Percentiles rank a stretch among this genome's conserved stretches.
Conservation (phyloP, 1,140 invertebrate species). For the Plectrocnemia conspersa region DNA sequence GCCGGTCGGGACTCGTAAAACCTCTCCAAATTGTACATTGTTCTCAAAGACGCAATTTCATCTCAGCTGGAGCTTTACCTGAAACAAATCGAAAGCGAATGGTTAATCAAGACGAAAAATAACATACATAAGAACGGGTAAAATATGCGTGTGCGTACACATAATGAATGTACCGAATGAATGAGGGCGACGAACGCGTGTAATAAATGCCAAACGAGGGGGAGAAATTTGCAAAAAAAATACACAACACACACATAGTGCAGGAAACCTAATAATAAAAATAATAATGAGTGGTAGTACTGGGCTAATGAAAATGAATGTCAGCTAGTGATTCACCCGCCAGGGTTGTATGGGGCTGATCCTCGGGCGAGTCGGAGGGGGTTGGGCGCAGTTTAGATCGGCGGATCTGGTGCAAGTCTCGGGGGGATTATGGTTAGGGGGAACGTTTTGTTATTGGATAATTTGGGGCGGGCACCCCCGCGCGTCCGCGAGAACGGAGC, state of each 20-base stretch:
- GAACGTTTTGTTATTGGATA: slow-evolving; percentile 11
- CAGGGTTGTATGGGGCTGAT: slow-evolving; percentile 2
- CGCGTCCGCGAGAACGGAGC: background rate
- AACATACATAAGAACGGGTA: background rate
- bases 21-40: too few species aligned
- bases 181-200: background rate
- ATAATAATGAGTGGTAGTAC: slow-evolving; percentile 23
- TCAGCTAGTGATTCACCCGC: slow-evolving; percentile 30
- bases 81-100: too few species aligned
- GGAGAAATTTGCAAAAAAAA: slow-evolving; percentile 5
- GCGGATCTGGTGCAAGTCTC: slow-evolving; percentile 12
- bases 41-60: too few species aligned
- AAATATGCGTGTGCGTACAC: background rate
- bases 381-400: slow-evolving; percentile 13
- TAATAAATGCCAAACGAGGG: too few species aligned
- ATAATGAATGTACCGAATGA: slow-evolving; percentile 3
- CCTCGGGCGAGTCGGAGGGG: too few species aligned
- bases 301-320: slow-evolving; percentile 35
- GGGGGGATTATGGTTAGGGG: slow-evolving; percentile 4
- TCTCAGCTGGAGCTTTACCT: too few species aligned
- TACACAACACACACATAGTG: too few species aligned
- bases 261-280: slow-evolving; percentile 33
- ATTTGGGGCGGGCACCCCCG: slow-evolving; percentile 8
- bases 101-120: background rate
- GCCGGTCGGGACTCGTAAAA: too few species aligned